A percentile compares a stretch with the other conserved stretches of the same genome.
These are phyloP conservation scores for Phylloscopus collybita DNA, from an alignment of 2,797 vertebrate species.

Conservation along the genomic window DNA sequence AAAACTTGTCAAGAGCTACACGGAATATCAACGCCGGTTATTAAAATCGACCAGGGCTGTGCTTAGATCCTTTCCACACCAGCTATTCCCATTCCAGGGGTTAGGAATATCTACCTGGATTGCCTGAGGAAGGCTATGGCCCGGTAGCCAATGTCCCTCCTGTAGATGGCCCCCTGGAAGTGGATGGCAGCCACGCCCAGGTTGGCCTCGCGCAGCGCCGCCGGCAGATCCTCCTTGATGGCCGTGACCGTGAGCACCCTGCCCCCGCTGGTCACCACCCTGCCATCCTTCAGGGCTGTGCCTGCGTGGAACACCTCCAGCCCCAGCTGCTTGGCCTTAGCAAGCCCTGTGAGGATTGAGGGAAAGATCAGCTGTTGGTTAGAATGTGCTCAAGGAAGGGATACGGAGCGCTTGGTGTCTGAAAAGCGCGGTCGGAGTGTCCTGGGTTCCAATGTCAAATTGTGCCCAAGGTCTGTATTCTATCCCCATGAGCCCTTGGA, in stretches of 20 bases:
- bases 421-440: not conserved
- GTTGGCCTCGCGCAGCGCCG: slow-evolving; percentile 84
- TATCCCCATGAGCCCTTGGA: too few relatives aligned
- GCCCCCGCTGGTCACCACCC: slow-evolving; percentile 88
- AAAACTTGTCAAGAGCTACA: not conserved
- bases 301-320: slow-evolving; percentile 93
- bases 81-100: not conserved
- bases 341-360: slow-evolving; percentile 70
- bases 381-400: not conserved
- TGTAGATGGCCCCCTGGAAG: slow-evolving; percentile 87
- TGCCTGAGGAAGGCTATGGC: slow-evolving; percentile 86
- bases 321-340: slow-evolving; percentile 81
- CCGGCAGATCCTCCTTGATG: slow-evolving; percentile 76
- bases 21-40: not conserved
- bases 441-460: too few relatives aligned
- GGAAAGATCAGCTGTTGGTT: not conserved
- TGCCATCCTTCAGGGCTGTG: slow-evolving; percentile 82
- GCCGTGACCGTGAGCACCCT: slow-evolving; percentile 91
- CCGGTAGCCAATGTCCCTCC: slow-evolving; percentile 88
- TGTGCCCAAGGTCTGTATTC: too few relatives aligned
- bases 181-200: slow-evolving; percentile 80
- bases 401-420: accelerated
- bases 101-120: slow-evolving; percentile 83
- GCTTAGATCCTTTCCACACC: not conserved
- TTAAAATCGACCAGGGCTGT: not conserved